These are phyloP conservation scores for Eudorcas thomsonii DNA, from an alignment of 2,113 vertebrate species.

Conservation along the genomic window DNA sequence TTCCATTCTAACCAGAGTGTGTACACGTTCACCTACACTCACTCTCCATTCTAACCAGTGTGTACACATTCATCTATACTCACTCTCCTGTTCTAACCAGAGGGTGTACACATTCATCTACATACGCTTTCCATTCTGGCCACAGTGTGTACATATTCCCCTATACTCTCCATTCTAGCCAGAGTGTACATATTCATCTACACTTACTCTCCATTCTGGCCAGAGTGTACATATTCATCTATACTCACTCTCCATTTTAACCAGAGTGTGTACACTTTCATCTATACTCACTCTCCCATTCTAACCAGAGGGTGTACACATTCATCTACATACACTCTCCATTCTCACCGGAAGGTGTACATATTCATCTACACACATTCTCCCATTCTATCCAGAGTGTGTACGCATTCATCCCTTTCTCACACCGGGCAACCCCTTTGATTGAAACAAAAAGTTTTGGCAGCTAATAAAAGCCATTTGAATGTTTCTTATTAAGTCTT, in stretches of 20 bases:
- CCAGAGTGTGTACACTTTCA: background rate
- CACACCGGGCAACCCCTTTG: background rate
- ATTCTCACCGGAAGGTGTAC: background rate
- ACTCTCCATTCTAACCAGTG: background rate
- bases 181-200: background rate
- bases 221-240: background rate
- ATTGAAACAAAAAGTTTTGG: background rate
- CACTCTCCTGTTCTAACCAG: background rate
- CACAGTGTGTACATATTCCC: background rate
- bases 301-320: background rate
- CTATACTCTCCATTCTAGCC: background rate
- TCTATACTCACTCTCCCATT: fast-evolving
- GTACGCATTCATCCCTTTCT: background rate
- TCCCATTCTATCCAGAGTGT: background rate
- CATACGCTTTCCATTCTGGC: fast-evolving
- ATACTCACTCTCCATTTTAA: fast-evolving
- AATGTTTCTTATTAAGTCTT: background rate
- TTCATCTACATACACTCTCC: background rate
- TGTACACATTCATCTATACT: fast-evolving
- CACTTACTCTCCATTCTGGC: fast-evolving
- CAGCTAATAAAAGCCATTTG: background rate
- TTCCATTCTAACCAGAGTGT: background rate
- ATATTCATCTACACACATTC: background rate
- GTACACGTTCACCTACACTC: fast-evolving
- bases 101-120: background rate